phyloP scores from a whole-genome alignment of 2,113 vertebrate genomes.

The Micromys minutus region DNA sequence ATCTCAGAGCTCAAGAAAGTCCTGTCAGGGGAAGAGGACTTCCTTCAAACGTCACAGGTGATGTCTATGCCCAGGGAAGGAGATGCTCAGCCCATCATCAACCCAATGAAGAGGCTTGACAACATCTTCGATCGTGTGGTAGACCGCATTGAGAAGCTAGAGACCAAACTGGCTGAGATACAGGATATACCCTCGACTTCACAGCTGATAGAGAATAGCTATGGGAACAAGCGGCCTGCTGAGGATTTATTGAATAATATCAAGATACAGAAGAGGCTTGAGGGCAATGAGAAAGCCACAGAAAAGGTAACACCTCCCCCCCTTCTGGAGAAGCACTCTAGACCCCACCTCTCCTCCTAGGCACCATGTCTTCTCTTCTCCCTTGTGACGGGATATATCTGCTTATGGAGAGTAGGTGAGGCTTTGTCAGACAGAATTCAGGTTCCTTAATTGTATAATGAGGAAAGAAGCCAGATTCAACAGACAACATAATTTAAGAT shows the following conservation, averaged over 20 bases:
- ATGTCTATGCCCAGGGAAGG: slow-evolving; percentile 39
- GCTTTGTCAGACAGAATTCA: neutral
- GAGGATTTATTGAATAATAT: slow-evolving; percentile 73
- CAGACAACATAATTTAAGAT: neutral
- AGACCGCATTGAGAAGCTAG: slow-evolving; percentile 21
- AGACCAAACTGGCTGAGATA: slow-evolving; percentile 10
- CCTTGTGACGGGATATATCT: neutral
- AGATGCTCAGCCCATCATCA: neutral
- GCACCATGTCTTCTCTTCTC: too few relatives aligned
- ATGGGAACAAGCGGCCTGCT: neutral
- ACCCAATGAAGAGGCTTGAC: neutral
- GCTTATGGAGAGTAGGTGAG: too few relatives aligned
- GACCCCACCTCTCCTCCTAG: neutral
- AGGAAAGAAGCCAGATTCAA: neutral
- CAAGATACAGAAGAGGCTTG: slow-evolving; percentile 80
- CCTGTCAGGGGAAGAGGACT: slow-evolving; percentile 40
- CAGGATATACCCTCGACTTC: neutral
- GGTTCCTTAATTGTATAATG: neutral
- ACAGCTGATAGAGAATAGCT: slow-evolving; percentile 58
- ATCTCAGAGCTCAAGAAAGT: slow-evolving; percentile 43
- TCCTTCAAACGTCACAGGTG: slow-evolving; percentile 28
- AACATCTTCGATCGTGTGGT: slow-evolving; percentile 77
- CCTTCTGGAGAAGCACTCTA: too few relatives aligned
- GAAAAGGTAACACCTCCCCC: slow-evolving; percentile 68
- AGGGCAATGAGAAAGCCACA: slow-evolving; percentile 74